phyloP scores from a whole-genome alignment of 2,797 vertebrate species.

The Taenioides sp. region DNA sequence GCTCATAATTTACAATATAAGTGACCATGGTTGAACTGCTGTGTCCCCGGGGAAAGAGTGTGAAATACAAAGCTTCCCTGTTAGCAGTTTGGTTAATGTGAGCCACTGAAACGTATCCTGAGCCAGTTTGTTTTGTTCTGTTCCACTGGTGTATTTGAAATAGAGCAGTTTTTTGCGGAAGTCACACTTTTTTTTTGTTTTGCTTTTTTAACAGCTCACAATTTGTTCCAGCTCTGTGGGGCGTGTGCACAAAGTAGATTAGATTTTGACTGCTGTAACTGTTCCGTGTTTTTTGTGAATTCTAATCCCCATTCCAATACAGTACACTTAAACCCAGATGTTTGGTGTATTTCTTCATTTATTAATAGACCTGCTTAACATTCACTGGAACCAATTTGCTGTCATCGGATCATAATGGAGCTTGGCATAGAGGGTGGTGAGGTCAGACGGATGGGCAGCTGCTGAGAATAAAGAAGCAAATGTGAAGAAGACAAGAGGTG shows the following conservation, averaged over 20 bases:
- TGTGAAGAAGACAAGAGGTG: slow-evolving; percentile 8
- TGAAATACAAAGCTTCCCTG: slow-evolving; percentile 2
- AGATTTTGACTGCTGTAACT: slow-evolving; percentile 21
- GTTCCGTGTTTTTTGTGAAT: slow-evolving; percentile 22
- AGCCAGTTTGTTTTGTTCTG: neutral
- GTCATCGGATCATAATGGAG: slow-evolving; percentile 24
- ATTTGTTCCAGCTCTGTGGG: slow-evolving; percentile 6
- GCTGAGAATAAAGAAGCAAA: slow-evolving; percentile 19
- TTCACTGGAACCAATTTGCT: slow-evolving; percentile 24
- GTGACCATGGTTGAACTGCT: neutral
- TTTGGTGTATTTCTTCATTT: slow-evolving; percentile 31
- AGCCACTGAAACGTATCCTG: neutral
- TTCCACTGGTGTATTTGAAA: neutral
- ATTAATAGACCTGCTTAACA: slow-evolving; percentile 37
- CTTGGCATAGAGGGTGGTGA: slow-evolving; percentile 19
- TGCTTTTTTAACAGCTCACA: neutral
- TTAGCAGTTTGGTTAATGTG: neutral
- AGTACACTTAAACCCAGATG: slow-evolving; percentile 17
- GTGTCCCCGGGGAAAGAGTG: neutral
- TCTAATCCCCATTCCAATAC: slow-evolving; percentile 15
- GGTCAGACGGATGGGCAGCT: slow-evolving; percentile 26
- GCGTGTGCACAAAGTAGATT: slow-evolving; percentile 13
- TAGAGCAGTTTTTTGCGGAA: neutral
- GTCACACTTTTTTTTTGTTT: neutral
- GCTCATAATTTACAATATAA: neutral